These are phyloP conservation scores for Lytechinus variegatus DNA, from an alignment of 35 echinoderm and acorn worm genomes.

Conservation along the genomic window DNA sequence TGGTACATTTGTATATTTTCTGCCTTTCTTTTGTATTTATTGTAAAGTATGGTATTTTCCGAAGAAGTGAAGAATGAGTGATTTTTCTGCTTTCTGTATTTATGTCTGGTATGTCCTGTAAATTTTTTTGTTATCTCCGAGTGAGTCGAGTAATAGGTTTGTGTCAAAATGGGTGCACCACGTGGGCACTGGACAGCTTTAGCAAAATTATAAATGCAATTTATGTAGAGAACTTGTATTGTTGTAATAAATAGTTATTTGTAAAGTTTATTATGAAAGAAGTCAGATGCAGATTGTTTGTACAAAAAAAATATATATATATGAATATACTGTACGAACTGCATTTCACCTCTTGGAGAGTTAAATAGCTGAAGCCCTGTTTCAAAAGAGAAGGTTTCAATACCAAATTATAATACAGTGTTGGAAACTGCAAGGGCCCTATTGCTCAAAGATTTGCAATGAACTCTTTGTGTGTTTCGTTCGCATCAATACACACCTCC, in stretches of 20 bases:
- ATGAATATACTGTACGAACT: too few relatives aligned
- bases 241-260: neutral
- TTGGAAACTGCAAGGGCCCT: too few relatives aligned
- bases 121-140: neutral
- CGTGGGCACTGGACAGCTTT: neutral
- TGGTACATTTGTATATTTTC: constrained; percentile 14
- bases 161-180: neutral
- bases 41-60: constrained; percentile 20
- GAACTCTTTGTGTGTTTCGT: too few relatives aligned
- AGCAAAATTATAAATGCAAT: neutral
- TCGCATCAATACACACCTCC: too few relatives aligned
- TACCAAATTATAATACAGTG: too few relatives aligned
- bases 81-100: constrained; percentile 19
- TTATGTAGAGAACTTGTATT: neutral
- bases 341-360: too few relatives aligned
- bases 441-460: too few relatives aligned
- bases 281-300: neutral
- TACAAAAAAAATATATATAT: neutral
- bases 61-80: neutral
- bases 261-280: neutral
- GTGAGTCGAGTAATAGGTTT: neutral
- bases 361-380: too few relatives aligned
- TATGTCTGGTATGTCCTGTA: neutral
- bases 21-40: constrained; percentile 20
- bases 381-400: too few relatives aligned